Base-by-base conservation (phyloP, 2,113 vertebrate species). In the Anhinga rufa region DNA sequence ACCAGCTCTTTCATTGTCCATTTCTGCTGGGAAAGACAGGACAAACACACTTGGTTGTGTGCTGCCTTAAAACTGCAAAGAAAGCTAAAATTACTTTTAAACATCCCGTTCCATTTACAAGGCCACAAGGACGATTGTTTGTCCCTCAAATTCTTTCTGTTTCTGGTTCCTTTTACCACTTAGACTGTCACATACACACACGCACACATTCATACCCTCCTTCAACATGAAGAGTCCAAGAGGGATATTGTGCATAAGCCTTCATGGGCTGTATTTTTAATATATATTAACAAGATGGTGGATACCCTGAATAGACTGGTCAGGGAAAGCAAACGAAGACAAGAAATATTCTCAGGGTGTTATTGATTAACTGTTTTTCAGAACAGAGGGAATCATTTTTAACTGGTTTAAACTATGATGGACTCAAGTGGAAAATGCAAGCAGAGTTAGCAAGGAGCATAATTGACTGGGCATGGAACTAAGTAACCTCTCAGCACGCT, bases 331-430 rank as follows among this genome's bases (percentile, higher is more conserved):
- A 95, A 82, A 93, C 12, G 29, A 92, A 95, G 87, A 90, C 84
- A 92, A 91, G 94, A 95, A 92, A 95, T 92, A 96, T 97, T 97
- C 97, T 97, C 95, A 81, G 91, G 82, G 94, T 88, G 75, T 87
- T 97, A 97, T 95, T 94, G 97, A 97, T 97, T 96, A 96, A 88
- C 92, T 97, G 93, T 91, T 97, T 97, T 95, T 94, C 89, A 88
- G 95, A 95, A 95, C 86, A 95, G 92, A 92, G 84, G 82, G 92
- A 88, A 97, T 95, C 87, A 96, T 97, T 97, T 97, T 96, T 95
- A 97, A 95, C 96, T 95, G 96, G 84, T 92, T 97, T 90, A 95
- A 97, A 95, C 96, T 95, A 95, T 77, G 91, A 97, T 97, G 87
- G 96, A 95, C 96, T 94, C 90, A 83, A 94, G 96, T 96, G 96